Evolutionary conservation across 2,113 vertebrate genomes (phyloP), one percentile per base, ranked within the genome.

Genomic region (Brachyistius frenatus): DNA sequence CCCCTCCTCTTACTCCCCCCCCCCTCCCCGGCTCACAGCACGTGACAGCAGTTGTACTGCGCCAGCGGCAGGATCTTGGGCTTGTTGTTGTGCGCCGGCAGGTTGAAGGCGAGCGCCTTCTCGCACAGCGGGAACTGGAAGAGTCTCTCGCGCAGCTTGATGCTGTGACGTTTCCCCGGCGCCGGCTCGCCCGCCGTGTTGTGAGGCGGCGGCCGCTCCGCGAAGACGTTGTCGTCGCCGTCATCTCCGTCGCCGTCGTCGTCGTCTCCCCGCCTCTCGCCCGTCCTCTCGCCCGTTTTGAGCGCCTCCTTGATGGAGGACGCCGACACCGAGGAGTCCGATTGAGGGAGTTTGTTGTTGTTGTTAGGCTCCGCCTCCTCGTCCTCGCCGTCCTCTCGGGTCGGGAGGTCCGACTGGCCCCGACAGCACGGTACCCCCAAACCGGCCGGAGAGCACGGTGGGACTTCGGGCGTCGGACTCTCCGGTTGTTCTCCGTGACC

Each of bases 1-100:
- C 23, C 23, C 23, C 1, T 23, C 49, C 16, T 5, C 49, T 14
- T 15, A 15, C 41, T 10, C 5, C 5, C 41, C 41, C 5, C 41
- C 41, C 41, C 5, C 41, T 46, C 41, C 11, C 7, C 5, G 44
- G 44, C 44, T 86, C 90, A 97, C 13, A 97, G 94, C 78, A 97
- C 96, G 0, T 95, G 96, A 91, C 96, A 97, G 87, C 96, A 97
- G 94, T 97, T 97, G 89, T 96, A 97, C 93, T 97, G 96, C 11
- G 95, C 94, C 80, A 97, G 89, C 0, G 96, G 96, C 16, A 97
- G 91, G 41, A 97, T 95, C 79, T 95, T 95, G 81, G 96, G 95
- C 85, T 96, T 96, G 86, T 96, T 94, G 81, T 96, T 94, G 81
- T 93, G 88, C 15, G 94, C 83, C 4, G 94, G 94, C 7, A 95